Base-by-base conservation (phyloP, 2,888 invertebrate genomes). In the Limulus polyphemus region DNA sequence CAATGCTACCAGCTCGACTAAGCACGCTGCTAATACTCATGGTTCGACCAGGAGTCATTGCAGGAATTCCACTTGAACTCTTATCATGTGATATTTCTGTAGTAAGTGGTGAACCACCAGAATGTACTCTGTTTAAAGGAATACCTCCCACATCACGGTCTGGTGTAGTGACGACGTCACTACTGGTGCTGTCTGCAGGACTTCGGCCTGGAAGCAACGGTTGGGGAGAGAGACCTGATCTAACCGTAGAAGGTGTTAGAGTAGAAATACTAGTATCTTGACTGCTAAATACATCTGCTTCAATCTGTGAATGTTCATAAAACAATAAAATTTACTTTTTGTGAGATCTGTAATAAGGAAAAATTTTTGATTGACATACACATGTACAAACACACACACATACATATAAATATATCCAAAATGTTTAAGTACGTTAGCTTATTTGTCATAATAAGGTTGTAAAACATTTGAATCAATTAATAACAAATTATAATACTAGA, bases 11-110 rank as follows among this genome's bases (percentile, higher is more conserved):
- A 14, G 67, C 63, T 12, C 68, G 62, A 58, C 67, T 68, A 49
- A 70, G 62, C 13, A 69, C 67, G 17, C 67, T 68, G 16, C 68
- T 65, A 11, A 70, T 69, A 32, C 68, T 69, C 13, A 69, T 69
- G 9, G 69, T 67, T 16, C 68, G 63, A 11, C 65, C 67, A 11
- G 69, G 66, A 13, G 69, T 70, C 10, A 67, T 68, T 13, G 67
- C 62, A 11, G 62, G 59, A 10, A 67, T 68, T 9, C 67, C 67
- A 51, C n/a, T 54, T 10, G 17, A 56, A n/a, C 60, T 57, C 57
- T 59, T 66, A 51, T 67, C 67, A 47, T 65, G 7, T 10, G 65
- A 67, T 12, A 62, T 17, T 48, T 67, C 67, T 10, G 67, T 59
- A 10, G 64, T 60, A n/a, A 65, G 56, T 14, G 50, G 56, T 10